Conservation (phyloP, 1,140 invertebrate genomes). For the Formica selysi region DNA sequence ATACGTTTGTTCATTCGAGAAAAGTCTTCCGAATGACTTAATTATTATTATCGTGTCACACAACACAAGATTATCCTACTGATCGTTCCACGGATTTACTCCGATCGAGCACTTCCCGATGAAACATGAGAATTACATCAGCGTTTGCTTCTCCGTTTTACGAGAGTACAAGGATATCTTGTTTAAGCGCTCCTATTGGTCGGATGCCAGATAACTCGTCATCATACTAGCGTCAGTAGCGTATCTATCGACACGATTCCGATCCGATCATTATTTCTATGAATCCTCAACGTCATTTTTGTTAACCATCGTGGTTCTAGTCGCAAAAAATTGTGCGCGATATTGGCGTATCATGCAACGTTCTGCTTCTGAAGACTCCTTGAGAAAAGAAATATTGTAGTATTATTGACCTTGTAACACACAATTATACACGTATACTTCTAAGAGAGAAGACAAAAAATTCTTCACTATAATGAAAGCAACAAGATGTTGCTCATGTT, state of each 20-base stretch:
- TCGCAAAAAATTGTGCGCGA: slow-evolving; percentile 18
- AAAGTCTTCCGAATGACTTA: not conserved
- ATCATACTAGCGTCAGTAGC: slow-evolving; percentile 37
- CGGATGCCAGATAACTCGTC: slow-evolving; percentile 49
- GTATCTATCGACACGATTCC: slow-evolving; percentile 36
- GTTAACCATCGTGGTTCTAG: not conserved
- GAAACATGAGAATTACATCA: slow-evolving; percentile 53
- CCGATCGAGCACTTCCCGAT: not conserved
- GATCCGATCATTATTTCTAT: slow-evolving; percentile 28
- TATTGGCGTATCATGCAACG: slow-evolving; percentile 1
- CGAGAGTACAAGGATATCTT: slow-evolving; percentile 53
- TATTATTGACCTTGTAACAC: slow-evolving; percentile 33
- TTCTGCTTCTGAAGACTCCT: not conserved
- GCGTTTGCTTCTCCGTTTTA: slow-evolving; percentile 49
- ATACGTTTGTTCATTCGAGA: not conserved
- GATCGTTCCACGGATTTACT: not conserved
- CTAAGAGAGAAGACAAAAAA: not conserved
- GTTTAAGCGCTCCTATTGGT: slow-evolving; percentile 51
- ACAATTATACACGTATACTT: slow-evolving; percentile 6
- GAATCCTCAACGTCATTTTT: slow-evolving; percentile 34
- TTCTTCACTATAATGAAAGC: not conserved
- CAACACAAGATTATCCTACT: slow-evolving; percentile 10
- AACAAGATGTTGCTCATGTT: not conserved
- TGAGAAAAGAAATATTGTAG: not conserved
- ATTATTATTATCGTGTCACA: slow-evolving; percentile 14